A percentile compares a stretch with the other conserved stretches of the same genome.
phyloP scores from a whole-genome alignment of 30 jellyfish, hydroid and myxozoan species.

The Cassiopea xamachana region DNA sequence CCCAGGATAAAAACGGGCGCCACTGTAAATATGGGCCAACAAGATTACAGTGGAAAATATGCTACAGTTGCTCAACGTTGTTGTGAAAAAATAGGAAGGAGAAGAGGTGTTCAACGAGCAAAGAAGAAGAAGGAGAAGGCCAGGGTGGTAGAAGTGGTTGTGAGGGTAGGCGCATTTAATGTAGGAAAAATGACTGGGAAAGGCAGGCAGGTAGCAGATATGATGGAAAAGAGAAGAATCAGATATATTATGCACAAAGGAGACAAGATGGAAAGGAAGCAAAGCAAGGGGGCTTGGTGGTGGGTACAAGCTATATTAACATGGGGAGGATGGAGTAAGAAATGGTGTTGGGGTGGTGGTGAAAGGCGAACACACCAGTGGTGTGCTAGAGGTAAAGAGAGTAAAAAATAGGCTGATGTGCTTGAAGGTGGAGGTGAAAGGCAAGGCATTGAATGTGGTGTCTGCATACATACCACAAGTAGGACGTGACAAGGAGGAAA shows the following conservation, averaged over 20 bases:
- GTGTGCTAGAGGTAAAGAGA: not conserved
- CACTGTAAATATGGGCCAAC: not conserved
- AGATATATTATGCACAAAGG: not conserved
- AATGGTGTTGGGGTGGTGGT: not conserved
- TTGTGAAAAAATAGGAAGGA: not conserved
- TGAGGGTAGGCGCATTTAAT: not conserved
- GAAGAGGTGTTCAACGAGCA: not conserved
- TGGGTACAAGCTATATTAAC: not conserved
- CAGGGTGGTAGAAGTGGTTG: not conserved
- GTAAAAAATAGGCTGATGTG: not conserved
- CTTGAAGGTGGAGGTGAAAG: not conserved
- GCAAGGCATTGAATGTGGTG: not conserved
- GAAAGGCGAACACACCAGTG: not conserved
- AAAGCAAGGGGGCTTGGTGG: not conserved
- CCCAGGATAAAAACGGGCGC: not conserved
- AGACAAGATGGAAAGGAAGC: not conserved
- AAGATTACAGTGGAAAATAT: not conserved
- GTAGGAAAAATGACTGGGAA: slow-evolving; percentile 1
- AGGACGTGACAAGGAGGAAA: not conserved
- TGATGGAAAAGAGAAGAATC: not conserved
- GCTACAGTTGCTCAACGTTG: not conserved
- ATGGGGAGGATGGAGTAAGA: not conserved
- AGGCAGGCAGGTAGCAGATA: not conserved
- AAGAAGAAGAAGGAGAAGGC: not conserved
- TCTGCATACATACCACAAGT: not conserved